Conservation (phyloP, 2,113 vertebrate genomes). For the Stigmatopora argus region DNA sequence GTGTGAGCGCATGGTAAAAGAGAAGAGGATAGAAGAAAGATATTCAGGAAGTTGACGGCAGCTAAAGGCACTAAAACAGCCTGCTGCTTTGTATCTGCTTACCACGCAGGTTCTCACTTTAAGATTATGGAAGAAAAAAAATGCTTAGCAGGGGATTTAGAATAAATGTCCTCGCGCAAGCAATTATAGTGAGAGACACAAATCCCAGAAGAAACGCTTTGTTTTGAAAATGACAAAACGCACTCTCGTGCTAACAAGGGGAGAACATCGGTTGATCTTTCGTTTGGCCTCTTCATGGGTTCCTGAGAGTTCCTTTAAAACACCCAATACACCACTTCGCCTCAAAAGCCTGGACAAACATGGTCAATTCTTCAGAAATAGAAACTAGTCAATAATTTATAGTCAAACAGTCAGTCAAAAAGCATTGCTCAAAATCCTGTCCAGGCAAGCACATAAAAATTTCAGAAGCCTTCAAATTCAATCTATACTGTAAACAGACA, state of each 20-base stretch:
- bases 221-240: background rate
- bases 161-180: background rate
- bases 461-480: slow-evolving; percentile 37
- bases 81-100: slow-evolving; percentile 21
- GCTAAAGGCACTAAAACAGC: slow-evolving; percentile 11
- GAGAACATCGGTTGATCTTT: background rate
- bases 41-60: slow-evolving; percentile 7
- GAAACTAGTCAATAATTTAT: slow-evolving; percentile 35
- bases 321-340: background rate
- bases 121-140: slow-evolving; percentile 28
- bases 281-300: background rate
- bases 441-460: slow-evolving; percentile 37
- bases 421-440: background rate
- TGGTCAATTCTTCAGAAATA: slow-evolving; percentile 33
- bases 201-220: background rate
- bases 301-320: background rate
- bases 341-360: slow-evolving; percentile 18
- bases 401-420: slow-evolving; percentile 10
- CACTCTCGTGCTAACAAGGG: background rate
- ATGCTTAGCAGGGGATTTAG: background rate
- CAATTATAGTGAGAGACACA: background rate
- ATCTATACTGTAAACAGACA: slow-evolving; percentile 50
- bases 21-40: background rate
- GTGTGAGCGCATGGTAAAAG: background rate
- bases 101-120: slow-evolving; percentile 26